Evolutionary conservation across 2,888 invertebrate genomes (phyloP), one percentile per base, ranked within the genome.

Genomic region (Rotaria sp.): DNA sequence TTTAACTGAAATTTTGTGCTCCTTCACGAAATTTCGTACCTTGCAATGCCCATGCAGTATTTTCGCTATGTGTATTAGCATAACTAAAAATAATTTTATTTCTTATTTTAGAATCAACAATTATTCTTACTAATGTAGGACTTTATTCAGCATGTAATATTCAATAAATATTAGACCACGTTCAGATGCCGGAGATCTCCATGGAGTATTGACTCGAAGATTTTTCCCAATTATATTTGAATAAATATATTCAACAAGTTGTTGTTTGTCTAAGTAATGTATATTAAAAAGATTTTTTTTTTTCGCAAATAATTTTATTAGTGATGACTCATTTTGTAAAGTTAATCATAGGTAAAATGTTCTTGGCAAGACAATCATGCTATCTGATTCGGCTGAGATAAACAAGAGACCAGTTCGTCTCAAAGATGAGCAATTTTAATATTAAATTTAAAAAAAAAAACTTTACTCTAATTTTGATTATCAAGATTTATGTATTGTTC

Each of bases 31-130:
- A 88, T 85, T 87, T 86, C 8, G 88, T 87, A 13, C 88, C 89
- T 67, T 89, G 89, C 38, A 86, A 86, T 15, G 89, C 88, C 45
- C 88, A 88, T 41, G 88, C 86, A 7, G 88, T 88, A 24, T 88
- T 88, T 10, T 87, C 87, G 13, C 88, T 88, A 67, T 89, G 89
- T 1, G 89, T 89, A 80, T 89, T 89, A 45, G 88, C 89, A 86
- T 89, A 89, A n/a, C 80, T 80, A 45, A 80, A 80, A 30, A 30
- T n/a, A 30, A 67, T 24, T 13, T 67, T 67, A 15, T 30, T 8
- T 30, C 13, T 30, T 30, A 7, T 30, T n/a, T 67, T 24, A n/a
- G 1, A n/a, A 67, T 30, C 15, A 15, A 67, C 13, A 67, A 30
- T 30, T 50, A 50, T 30, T 30, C 80, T 26, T 80, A 80, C 41